Evolutionary conservation across 2,888 invertebrate genomes (phyloP), one percentile per base, ranked within the genome.

Genomic region (Eremobia ochroleuca): DNA sequence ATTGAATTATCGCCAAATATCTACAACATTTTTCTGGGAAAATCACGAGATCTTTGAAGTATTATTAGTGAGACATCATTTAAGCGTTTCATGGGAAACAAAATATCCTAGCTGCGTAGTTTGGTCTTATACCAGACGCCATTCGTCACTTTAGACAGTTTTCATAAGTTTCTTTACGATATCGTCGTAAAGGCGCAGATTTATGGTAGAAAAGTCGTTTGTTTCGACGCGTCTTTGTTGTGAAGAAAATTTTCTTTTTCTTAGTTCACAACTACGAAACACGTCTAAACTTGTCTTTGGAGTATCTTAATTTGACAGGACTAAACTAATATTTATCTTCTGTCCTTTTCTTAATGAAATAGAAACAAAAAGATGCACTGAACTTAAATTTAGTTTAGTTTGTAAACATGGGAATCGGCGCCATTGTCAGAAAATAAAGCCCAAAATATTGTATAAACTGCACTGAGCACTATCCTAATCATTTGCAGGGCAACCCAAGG

Each of bases 91-190:
- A 55, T 59, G 40, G 8, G 25, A 70, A 40, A 62, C 67, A 67
- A 46, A 65, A 71, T 1, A 67, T 9, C 31, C 15, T 49, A 21
- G 5, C 46, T 37, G 4, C 52, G 46, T 77, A 72, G 49, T 80
- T 79, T 64, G 28, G 9, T 43, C 71, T 46, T 59, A 55, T 34
- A 62, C 46, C 61, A 70, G 69, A 61, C 55, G 28, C 59, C 65
- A 40, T 79, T n/a, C 25, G 43, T 82, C 73, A 71, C 18, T 37
- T 59, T 49, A n/a, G 37, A 52, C 34, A 49, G 34, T 8, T 67
- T 79, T 58, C 55, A 66, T 73, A 71, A 67, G 58, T 64, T 71
- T 66, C 9, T 52, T 66, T 83, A 67, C 62, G 49, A 59, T 64
- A 34, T 37, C 18, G 37, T 64, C 25, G 77, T 68, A 72, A 77